Evolutionary conservation across 2,797 vertebrate genomes (phyloP).

Genomic region (Enteromius fasciolatus): DNA sequence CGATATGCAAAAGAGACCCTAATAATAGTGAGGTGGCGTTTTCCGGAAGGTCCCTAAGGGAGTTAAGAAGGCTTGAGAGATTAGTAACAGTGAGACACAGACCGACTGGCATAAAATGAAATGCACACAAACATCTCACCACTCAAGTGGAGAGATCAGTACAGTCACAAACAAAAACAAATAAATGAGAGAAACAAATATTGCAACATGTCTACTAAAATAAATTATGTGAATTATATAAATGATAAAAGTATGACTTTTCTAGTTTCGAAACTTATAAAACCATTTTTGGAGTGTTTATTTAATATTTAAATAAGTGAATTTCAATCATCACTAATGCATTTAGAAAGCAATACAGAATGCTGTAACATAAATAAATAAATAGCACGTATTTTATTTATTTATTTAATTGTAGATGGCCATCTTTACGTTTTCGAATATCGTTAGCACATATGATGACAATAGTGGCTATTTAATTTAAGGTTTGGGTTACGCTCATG

Average conservation of each 20-base stretch:
- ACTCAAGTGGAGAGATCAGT: constrained; percentile 12
- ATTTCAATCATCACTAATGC: neutral
- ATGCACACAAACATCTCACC: constrained; percentile 17
- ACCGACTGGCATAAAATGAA: constrained; percentile 34
- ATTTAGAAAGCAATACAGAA: neutral
- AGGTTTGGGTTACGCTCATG: neutral
- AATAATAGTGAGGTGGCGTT: constrained; percentile 76
- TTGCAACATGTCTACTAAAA: neutral
- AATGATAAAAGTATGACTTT: neutral
- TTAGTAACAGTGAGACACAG: constrained; percentile 54
- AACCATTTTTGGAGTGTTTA: neutral
- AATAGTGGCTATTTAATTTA: neutral
- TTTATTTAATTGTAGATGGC: neutral
- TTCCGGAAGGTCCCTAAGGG: constrained; percentile 74
- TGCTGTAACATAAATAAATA: neutral
- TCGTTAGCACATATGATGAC: neutral
- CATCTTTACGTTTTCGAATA: neutral
- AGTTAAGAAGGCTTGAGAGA: constrained; percentile 52
- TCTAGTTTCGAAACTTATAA: neutral
- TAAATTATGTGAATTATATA: neutral
- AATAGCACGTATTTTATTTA: too few species aligned
- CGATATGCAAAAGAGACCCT: constrained; percentile 75
- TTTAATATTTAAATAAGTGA: neutral
- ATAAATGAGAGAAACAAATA: neutral
- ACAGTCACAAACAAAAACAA: neutral